These are phyloP conservation scores for Dendrocincla fuliginosa DNA, from an alignment of 2,797 vertebrate species.

Conservation along the genomic window DNA sequence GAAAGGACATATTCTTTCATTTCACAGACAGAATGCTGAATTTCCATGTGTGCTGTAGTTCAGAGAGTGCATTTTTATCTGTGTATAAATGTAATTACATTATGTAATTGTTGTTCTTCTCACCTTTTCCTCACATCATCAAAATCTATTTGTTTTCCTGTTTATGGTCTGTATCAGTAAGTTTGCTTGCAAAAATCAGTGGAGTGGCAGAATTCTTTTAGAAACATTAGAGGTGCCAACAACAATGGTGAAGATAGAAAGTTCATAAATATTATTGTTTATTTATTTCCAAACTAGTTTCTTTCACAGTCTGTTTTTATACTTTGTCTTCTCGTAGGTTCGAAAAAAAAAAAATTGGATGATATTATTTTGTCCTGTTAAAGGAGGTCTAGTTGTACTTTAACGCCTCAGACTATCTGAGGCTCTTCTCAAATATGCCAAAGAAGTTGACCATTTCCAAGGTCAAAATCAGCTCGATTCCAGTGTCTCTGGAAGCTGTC, in stretches of 20 bases:
- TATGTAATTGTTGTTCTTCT: background rate
- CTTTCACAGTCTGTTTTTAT: background rate
- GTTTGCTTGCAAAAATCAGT: background rate
- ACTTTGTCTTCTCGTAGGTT: background rate
- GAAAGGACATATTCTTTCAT: background rate
- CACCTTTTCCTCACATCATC: background rate
- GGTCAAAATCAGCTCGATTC: slow-evolving; percentile 21
- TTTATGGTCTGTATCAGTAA: background rate
- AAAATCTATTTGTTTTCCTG: background rate
- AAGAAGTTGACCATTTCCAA: slow-evolving; percentile 11
- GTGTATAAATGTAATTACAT: background rate
- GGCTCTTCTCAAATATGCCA: background rate
- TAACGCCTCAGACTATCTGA: background rate
- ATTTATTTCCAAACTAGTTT: background rate
- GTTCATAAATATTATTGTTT: background rate
- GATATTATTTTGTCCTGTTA: background rate
- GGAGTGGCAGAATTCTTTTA: background rate
- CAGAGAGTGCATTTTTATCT: background rate
- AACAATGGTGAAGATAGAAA: background rate
- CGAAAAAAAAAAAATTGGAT: background rate
- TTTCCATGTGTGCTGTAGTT: background rate
- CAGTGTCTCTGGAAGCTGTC: background rate
- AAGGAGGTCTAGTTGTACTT: background rate
- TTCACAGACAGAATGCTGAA: background rate
- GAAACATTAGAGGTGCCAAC: background rate